phyloP scores from a whole-genome alignment of 2,888 invertebrate species.

The Phortica okadai region DNA sequence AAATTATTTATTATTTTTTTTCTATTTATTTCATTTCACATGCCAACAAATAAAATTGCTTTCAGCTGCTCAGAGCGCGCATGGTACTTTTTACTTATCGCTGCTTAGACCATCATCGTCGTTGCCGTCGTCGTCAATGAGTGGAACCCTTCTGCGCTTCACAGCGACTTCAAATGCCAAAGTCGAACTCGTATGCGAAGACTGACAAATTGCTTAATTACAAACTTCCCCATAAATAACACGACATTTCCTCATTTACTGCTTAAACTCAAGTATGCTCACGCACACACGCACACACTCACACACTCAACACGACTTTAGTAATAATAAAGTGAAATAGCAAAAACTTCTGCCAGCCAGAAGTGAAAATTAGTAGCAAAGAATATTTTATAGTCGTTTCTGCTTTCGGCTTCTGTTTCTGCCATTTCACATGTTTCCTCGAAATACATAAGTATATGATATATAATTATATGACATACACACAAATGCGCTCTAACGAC shows the following conservation, averaged over 20 bases:
- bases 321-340: not conserved
- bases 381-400: conserved; percentile 9
- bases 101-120: not conserved
- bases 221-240: conserved; percentile 49
- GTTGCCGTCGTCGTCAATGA: not conserved
- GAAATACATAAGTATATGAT: conserved; percentile 22
- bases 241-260: conserved; percentile 42
- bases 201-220: conserved; percentile 64
- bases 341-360: conserved; percentile 13
- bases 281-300: conserved; percentile 36
- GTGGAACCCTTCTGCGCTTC: conserved; percentile 17
- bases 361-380: conserved; percentile 27
- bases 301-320: not conserved
- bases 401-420: not conserved
- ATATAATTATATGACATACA: conserved; percentile 30
- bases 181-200: conserved; percentile 12
- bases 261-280: conserved; percentile 21
- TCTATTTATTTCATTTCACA: conserved; percentile 25
- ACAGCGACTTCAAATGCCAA: not conserved
- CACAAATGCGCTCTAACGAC: not conserved
- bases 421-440: not conserved
- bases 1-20: conserved; percentile 2
- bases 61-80: conserved; percentile 20
- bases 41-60: conserved; percentile 14
- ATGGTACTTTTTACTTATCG: not conserved